Percentiles rank a stretch among this genome's conserved stretches.
These are phyloP conservation scores for Brachycybe producta DNA, from an alignment of 2,888 invertebrate species.

Conservation along the genomic window DNA sequence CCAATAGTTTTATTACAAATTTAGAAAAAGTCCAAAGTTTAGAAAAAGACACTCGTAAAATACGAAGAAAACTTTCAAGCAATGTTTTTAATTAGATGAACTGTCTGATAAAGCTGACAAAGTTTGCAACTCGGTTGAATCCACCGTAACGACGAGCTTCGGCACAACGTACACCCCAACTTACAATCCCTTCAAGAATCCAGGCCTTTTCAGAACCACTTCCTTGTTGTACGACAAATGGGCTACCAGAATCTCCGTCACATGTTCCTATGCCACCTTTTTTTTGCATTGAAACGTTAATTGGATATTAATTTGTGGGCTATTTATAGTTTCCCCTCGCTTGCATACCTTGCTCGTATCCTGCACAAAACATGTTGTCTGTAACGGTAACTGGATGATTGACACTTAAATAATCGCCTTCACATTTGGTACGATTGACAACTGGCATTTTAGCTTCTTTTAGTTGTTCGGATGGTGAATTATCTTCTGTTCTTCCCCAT, in stretches of 20 bases:
- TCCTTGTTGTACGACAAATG: conserved; percentile 10
- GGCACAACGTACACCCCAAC: conserved; percentile 14
- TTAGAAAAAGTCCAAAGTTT: no score
- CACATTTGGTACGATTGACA: conserved; percentile 20
- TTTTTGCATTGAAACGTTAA: neutral
- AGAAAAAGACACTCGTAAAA: no score
- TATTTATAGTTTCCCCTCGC: neutral
- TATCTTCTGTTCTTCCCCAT: conserved; percentile 23
- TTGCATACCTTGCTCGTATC: conserved; percentile 9
- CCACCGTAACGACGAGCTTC: conserved; percentile 13
- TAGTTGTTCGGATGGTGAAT: conserved; percentile 20
- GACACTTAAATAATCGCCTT: conserved; percentile 19
- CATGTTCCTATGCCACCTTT: conserved; percentile 15
- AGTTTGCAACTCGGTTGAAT: conserved; percentile 9
- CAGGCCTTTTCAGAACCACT: neutral
- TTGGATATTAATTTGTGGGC: neutral
- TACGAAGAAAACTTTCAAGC: no score
- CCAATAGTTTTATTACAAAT: no score
- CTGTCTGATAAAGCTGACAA: conserved; percentile 12
- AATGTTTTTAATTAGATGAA: no score
- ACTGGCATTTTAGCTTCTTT: conserved; percentile 22
- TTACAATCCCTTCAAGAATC: conserved; percentile 5
- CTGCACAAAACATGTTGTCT: conserved; percentile 17
- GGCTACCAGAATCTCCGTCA: conserved; percentile 16
- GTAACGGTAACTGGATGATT: conserved; percentile 11